Base-by-base conservation (phyloP, 2,888 invertebrate species). In the Euspilapteryx auroguttella region DNA sequence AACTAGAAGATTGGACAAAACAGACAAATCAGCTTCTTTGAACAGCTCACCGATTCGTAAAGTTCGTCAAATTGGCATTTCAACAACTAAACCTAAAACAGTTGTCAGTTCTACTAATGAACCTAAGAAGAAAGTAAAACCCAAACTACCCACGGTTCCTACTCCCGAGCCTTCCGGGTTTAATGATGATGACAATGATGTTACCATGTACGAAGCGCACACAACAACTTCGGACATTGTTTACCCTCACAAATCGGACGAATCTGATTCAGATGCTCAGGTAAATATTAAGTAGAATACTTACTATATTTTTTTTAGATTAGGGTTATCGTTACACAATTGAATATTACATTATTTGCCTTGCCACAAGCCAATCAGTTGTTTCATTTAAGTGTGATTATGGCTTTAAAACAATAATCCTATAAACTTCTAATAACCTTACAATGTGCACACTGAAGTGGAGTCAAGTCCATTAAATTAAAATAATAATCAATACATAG, bases 21-120 rank as follows among this genome's bases (percentile, higher is more conserved):
- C 57, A 2, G 73, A 73, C 10, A 71, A 71, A 33, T 63, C 75
- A 0, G 68, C 71, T 1, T 73, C 71, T 0, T 36, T 76, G 2
- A 76, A 76, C 37, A 75, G 68, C 25, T 76, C 76, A 2, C 77
- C 77, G 0, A 75, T 73, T 23, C 55, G 77, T 4, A 77, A 77
- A 39, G 71, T 75, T 0, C 49, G 77, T 12, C 75, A 76, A 36
- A 47, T 73, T 6, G 65, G 69, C 2, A 41, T 59, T 0, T 49
- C 65, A 2, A 51, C 50, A 0, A 53, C 59, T 0, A 65, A 68
- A 37, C 28, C 56, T 3, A 57, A 57, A 5, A 42, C 45, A 2
- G 39, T 44, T 4, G 58, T 71, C 0, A 59, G 57, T 25, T 69
- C 71, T 0, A 64, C 66, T 0, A 65, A 61, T 27, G 66, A 66